Evolutionary conservation across 2,797 vertebrate species (phyloP), one percentile per base, ranked within the genome.

Genomic region (Ctenosaura bakeri): DNA sequence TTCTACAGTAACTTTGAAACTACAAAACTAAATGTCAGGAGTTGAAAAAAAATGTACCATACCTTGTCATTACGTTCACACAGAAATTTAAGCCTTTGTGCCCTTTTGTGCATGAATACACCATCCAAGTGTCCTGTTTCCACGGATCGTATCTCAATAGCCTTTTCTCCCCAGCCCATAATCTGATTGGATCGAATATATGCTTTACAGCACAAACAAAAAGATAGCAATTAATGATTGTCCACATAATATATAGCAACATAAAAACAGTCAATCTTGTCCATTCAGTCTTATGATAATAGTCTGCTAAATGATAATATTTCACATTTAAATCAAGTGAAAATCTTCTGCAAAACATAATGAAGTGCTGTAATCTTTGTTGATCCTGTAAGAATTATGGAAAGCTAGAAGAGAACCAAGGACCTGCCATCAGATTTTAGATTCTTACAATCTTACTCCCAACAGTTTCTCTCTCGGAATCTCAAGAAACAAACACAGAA

Each of bases 81-180:
- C 71, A 98, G 96, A 95, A 98, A 98, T 93, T 98, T 98, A 83
- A 98, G 98, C 91, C 98, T 97, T 83, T 98, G 98, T 89, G 98
- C 98, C 96, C 98, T 98, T 97, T 98, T 98, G 96, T 98, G 98
- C 98, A 98, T 98, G 96, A 98, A 98, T 80, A 98, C 98, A 20
- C 98, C 98, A 14, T 98, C 98, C 96, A 98, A 96, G 91, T 98
- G 98, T 50, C 98, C 98, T 0, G 98, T 98, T 94, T 98, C 98
- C 95, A 98, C 98, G 0, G 98, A 98, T 18, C 98, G 98, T 92
- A 98, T 98, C 93, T 98, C 98, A 0, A 98, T 98, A 79, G 98
- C 98, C 95, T 98, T 98, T 95, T 98, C 98, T 91, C 98, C 98
- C 98, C 98, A 98, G 95, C 98, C 98, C 98, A 98, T 98, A 66